Evolutionary conservation across 2,797 vertebrate genomes (phyloP).

Genomic region (Myotis findleyi): DNA sequence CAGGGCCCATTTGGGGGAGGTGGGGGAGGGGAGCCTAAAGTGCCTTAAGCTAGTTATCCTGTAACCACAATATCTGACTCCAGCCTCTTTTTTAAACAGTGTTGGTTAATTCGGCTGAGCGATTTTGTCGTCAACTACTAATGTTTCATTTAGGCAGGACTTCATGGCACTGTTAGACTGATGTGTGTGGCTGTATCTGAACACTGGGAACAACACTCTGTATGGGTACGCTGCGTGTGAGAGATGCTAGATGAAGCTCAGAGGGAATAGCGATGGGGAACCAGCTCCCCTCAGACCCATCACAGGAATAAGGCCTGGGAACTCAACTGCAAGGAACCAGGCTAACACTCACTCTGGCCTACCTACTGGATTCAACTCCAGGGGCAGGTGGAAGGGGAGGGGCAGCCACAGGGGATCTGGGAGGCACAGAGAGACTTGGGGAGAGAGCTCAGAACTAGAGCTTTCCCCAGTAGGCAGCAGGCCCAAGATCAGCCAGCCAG

Average conservation of each 20-base stretch:
- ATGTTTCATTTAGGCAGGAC: background rate
- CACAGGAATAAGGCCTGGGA: background rate
- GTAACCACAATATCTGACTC: background rate
- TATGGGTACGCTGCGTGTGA: accelerated
- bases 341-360: background rate
- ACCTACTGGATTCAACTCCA: too few species aligned
- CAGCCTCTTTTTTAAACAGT: background rate
- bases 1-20: background rate
- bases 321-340: background rate
- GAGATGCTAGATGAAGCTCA: accelerated
- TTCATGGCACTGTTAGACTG: background rate
- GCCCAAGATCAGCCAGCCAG: background rate
- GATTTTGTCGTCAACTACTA: background rate
- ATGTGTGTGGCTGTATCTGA: background rate
- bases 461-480: background rate
- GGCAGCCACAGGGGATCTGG: too few species aligned
- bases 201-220: background rate
- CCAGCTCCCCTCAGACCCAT: accelerated
- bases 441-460: background rate
- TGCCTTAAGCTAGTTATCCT: background rate
- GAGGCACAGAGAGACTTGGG: background rate
- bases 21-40: background rate
- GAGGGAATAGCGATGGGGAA: accelerated
- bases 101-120: background rate
- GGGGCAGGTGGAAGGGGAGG: background rate